phyloP scores from a whole-genome alignment of 2,113 vertebrate genomes.

The Tyrannus savana region DNA sequence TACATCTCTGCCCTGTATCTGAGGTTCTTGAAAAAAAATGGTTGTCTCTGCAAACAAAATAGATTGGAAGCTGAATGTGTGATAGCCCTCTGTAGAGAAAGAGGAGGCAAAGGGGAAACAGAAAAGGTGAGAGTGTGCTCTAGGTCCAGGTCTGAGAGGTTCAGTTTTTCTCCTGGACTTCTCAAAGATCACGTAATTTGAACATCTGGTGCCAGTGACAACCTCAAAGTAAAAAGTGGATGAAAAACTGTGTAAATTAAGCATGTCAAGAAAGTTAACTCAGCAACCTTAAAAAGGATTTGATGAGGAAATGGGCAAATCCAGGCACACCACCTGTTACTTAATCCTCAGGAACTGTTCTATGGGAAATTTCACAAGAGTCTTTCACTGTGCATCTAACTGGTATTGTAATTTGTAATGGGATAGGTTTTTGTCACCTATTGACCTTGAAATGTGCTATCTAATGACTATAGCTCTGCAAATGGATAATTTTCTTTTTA shows the following conservation, averaged over 20 bases:
- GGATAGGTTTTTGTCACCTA: neutral
- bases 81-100: neutral
- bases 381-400: neutral
- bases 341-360: neutral
- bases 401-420: neutral
- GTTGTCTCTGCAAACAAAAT: neutral
- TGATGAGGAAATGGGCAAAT: neutral
- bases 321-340: neutral
- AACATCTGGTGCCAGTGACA: neutral
- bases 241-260: neutral
- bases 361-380: neutral
- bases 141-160: neutral
- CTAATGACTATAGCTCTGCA: neutral
- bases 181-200: neutral
- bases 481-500: neutral
- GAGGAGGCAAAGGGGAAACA: neutral
- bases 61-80: neutral
- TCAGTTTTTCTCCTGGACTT: neutral
- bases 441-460: neutral
- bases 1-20: neutral
- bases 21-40: neutral
- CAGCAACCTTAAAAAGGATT: neutral
- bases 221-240: neutral
- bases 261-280: neutral
- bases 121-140: neutral